Evolutionary conservation across 2,113 vertebrate genomes (phyloP).

Genomic region (Ranitomeya imitator): DNA sequence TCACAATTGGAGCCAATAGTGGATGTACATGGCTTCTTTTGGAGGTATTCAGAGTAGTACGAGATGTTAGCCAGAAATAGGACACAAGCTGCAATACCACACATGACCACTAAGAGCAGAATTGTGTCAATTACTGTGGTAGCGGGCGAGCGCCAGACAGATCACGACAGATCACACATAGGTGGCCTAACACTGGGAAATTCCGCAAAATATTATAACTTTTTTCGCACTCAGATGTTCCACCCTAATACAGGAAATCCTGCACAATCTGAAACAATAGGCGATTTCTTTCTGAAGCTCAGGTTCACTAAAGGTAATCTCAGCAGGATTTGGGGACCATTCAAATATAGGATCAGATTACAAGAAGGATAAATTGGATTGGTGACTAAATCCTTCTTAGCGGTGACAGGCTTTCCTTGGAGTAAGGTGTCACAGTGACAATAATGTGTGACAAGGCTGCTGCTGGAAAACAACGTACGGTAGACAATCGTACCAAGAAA

Average conservation of each 20-base stretch:
- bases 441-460: not conserved
- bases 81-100: too few relatives aligned
- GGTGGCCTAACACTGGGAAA: not conserved
- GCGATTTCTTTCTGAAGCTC: not conserved
- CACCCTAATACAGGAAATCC: not conserved
- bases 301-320: constrained; percentile 26
- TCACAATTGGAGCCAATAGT: too few relatives aligned
- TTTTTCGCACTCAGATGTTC: not conserved
- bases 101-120: too few relatives aligned
- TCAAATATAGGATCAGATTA: constrained; percentile 41
- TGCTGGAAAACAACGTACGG: not conserved
- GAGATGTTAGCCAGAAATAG: too few relatives aligned
- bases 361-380: constrained; percentile 41
- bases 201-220: not conserved
- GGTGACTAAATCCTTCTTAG: constrained; percentile 29
- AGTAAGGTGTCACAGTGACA: constrained; percentile 14
- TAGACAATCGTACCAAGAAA: not conserved
- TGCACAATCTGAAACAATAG: not conserved
- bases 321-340: constrained; percentile 5
- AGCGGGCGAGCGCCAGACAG: too few relatives aligned
- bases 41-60: too few relatives aligned
- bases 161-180: too few relatives aligned
- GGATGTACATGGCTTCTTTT: too few relatives aligned
- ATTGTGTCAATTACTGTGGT: too few relatives aligned
- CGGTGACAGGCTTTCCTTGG: constrained; percentile 8